Evolutionary conservation across 2,113 vertebrate genomes (phyloP).

Genomic region (Pithys albifrons): DNA sequence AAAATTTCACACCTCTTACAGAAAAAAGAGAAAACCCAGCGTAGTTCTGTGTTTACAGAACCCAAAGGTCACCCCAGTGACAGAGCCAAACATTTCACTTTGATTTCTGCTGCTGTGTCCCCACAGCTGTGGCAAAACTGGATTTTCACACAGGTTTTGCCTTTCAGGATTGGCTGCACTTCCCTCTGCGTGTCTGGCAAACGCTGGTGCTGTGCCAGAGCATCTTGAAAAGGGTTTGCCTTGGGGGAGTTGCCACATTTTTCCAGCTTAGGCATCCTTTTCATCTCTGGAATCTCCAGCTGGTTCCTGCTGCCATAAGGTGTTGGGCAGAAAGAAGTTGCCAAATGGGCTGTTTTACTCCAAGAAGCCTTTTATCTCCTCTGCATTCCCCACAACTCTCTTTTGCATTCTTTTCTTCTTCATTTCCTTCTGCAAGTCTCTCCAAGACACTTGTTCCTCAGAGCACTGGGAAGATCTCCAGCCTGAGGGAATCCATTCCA

Average conservation of each 20-base stretch:
- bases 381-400: not conserved
- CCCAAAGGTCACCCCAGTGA: not conserved
- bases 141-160: not conserved
- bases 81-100: not conserved
- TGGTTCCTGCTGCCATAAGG: not conserved
- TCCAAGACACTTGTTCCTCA: not conserved
- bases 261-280: not conserved
- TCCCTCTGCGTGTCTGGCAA: not conserved
- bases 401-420: not conserved
- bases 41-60: not conserved
- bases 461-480: not conserved
- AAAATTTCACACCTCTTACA: not conserved
- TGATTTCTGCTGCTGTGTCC: not conserved
- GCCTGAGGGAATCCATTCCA: fast-evolving
- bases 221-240: not conserved
- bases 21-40: too few species aligned
- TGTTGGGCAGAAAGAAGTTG: not conserved
- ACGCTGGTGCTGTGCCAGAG: not conserved
- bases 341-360: fast-evolving
- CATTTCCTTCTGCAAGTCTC: not conserved
- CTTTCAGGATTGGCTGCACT: not conserved
- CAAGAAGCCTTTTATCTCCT: not conserved
- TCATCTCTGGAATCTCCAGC: not conserved
- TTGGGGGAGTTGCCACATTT: not conserved
- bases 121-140: not conserved